A percentile compares a stretch with the other conserved stretches of the same genome.
phyloP scores from a whole-genome alignment of 2,797 vertebrate genomes.

The Hydrolagus colliei region DNA sequence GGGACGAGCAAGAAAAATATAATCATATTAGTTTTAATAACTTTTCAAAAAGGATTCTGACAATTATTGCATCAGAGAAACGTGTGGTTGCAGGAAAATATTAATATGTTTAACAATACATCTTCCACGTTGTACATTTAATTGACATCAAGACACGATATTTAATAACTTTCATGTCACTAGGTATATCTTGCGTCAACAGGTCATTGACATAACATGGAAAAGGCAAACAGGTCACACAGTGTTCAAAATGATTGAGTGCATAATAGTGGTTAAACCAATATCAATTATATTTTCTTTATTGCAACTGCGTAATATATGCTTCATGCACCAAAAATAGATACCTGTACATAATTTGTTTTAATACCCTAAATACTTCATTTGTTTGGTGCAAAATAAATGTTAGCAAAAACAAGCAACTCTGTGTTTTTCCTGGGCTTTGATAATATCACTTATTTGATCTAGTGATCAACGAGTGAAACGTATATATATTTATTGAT shows the following conservation, averaged over 20 bases:
- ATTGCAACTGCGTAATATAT: background rate
- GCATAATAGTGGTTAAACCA: background rate
- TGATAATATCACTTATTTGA: background rate
- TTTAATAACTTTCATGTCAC: constrained; percentile 8
- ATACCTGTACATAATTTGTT: background rate
- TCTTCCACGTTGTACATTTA: background rate
- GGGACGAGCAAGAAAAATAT: background rate
- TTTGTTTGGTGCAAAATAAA: constrained; percentile 18
- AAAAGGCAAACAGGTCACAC: background rate
- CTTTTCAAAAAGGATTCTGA: background rate
- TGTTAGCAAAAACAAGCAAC: background rate
- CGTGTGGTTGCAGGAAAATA: background rate
- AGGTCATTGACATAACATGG: background rate
- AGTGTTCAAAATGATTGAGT: background rate
- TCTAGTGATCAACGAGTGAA: background rate
- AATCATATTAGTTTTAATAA: background rate
- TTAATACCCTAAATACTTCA: constrained; percentile 3
- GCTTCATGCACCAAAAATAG: constrained; percentile 6
- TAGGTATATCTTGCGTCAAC: background rate
- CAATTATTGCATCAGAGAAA: background rate
- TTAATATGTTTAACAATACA: background rate
- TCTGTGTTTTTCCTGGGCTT: background rate
- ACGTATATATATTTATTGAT: background rate
- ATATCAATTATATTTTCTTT: background rate
- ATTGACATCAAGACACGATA: background rate